Evolutionary conservation across 2,888 invertebrate genomes (phyloP), one percentile per base, ranked within the genome.

Genomic region (Gnatocerus cornutus): DNA sequence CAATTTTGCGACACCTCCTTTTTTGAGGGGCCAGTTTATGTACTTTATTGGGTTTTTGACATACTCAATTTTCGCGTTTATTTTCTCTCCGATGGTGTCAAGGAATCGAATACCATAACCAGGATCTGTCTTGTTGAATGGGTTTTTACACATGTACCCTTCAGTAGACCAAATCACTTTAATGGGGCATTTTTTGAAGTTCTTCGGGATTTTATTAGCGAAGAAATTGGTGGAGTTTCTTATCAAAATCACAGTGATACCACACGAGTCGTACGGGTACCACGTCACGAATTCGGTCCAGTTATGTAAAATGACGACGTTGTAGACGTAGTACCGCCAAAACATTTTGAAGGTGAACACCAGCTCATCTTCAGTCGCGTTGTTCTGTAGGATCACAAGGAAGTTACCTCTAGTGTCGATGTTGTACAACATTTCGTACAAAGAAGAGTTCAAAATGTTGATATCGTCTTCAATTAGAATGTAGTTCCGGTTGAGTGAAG

Each of bases 391-490:
- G 21, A 55, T 55, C 2, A 55, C 14, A 0, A 55, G 16, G 37
- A 39, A 14, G 1, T 39, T 39, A 9, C 39, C 45, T 10, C 59
- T 16, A n/a, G 30, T 59, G 59, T 59, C 45, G 5, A 59, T 1
- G 0, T 45, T 59, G 9, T 59, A 21, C 9, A 12, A 2, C n/a
- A 13, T 37, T 37, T 53, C 1, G 7, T 5, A n/a, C 4, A 52
- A 10, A 10, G 52, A 30, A 2, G 7, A 1, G 7, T 6, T 37
- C 14, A 53, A 37, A 7, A 8, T 1, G 7, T 33, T 16, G 4
- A 16, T 21, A 21, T 29, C 41, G 14, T 45, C 29, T 21, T 45
- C 59, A 3, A 59, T 7, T 1, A 59, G 5, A 10, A 59, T 30
- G 41, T 45, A 59, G 16, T 59, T 59, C 29, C 21, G n/a, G 16